Evolutionary conservation across 2,797 vertebrate species (phyloP).

Genomic region (Zalophus californianus): DNA sequence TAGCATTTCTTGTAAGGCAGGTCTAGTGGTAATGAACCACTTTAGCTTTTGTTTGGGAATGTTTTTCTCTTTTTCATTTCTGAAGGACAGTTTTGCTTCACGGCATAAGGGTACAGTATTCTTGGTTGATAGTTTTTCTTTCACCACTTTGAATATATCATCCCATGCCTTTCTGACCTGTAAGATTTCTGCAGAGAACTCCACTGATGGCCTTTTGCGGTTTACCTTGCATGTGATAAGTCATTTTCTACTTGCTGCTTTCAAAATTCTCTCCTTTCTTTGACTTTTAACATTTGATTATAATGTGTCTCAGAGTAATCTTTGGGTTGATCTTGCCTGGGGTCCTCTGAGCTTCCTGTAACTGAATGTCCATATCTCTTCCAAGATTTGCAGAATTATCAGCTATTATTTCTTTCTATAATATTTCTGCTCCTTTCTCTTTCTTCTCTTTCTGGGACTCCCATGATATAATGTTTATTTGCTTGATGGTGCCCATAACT

Average conservation of each 20-base stretch:
- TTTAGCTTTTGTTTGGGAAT: neutral
- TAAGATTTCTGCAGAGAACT: neutral
- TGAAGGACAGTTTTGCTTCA: neutral
- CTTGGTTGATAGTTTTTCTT: neutral
- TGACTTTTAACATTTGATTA: neutral
- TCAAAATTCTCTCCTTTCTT: neutral
- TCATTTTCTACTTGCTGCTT: neutral
- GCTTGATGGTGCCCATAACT: neutral
- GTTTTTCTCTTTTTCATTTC: neutral
- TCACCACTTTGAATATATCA: neutral
- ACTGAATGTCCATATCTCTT: neutral
- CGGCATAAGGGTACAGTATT: neutral
- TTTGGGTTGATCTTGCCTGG: neutral
- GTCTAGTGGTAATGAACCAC: neutral
- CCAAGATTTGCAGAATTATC: neutral
- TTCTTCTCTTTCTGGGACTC: neutral
- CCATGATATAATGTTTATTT: neutral
- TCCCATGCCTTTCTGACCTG: neutral
- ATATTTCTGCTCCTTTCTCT: neutral
- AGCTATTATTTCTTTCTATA: neutral
- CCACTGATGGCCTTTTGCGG: neutral
- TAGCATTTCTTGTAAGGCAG: neutral
- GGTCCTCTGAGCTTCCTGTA: neutral
- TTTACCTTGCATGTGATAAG: neutral
- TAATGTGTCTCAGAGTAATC: neutral